Percentiles rank a stretch among this genome's conserved stretches.
These are phyloP conservation scores for Chlamydotis undulata DNA, from an alignment of 2,113 vertebrate species.

Conservation along the genomic window DNA sequence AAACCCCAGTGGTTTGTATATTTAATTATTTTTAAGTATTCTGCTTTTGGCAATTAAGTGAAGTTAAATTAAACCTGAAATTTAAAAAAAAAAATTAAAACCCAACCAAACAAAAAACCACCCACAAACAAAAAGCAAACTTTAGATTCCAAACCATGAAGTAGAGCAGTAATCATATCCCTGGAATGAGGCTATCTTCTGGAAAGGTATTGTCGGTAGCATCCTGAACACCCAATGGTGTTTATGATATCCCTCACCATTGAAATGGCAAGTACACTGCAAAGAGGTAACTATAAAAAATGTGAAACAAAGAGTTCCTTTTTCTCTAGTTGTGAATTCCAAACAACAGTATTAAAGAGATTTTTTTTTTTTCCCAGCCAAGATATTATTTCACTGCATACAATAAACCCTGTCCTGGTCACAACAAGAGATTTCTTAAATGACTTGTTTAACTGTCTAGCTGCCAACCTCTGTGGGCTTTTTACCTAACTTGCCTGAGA, in stretches of 20 bases:
- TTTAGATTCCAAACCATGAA: not conserved
- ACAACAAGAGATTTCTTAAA: not conserved
- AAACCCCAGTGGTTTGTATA: not conserved
- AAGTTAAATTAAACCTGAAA: not conserved
- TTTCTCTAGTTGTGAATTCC: not conserved
- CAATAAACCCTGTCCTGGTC: not conserved
- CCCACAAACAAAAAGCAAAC: not conserved
- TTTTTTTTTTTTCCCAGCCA: not conserved
- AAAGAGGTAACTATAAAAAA: not conserved
- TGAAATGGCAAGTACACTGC: not conserved
- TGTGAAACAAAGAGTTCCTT: not conserved
- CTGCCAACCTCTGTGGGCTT: not conserved
- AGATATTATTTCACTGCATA: not conserved
- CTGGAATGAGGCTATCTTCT: not conserved
- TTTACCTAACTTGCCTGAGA: not conserved
- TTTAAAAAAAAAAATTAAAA: not conserved
- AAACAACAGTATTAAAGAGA: not conserved
- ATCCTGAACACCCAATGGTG: accelerated
- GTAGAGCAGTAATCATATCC: not conserved
- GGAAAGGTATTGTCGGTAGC: not conserved
- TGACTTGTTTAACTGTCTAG: not conserved
- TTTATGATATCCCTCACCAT: not conserved
- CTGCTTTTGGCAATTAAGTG: not conserved
- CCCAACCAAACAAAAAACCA: not conserved
- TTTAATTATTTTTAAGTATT: not conserved